Evolutionary conservation across 2,888 invertebrate species (phyloP), one percentile per base, ranked within the genome.

Genomic region (Orthosia cruda): DNA sequence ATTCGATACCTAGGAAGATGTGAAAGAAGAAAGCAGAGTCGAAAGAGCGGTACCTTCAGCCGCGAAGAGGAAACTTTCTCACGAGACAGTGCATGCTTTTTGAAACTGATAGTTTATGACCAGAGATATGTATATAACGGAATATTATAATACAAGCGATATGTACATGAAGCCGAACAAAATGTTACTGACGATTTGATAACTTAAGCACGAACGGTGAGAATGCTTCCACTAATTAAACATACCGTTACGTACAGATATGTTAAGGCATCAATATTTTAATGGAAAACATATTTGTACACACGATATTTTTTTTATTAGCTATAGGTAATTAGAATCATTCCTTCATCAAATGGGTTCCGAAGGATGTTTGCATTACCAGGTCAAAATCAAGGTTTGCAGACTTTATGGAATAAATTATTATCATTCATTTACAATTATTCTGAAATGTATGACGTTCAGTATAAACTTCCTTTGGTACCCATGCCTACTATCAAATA

Each of bases 41-140:
- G 97, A 97, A 97, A 98, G 98, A 98, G 98, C 98, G 97, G 97
- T 97, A 97, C 97, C 97, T 97, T 98, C 98, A 98, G 98, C 98
- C 98, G 98, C 98, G 98, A 98, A 98, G 98, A 96, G 98, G 98
- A 98, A 97, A 97, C 97, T 97, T 97, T 97, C 98, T 98, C 98
- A 98, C 97, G 97, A 97, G 97, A 97, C 96, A 97, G 97, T 97
- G 97, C 97, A 97, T 97, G 97, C 97, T 97, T 97, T 96, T 96
- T 94, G 95, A 96, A 96, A 96, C 93, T 95, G 95, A 96, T 93
- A 96, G 96, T 96, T 96, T 95, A 96, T 96, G 96, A 95, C 93
- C 95, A 96, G 93, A 95, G 92, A 94, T 95, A 94, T 93, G 93
- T 94, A 95, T 94, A 96, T 93, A 95, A 95, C 96, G 92, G 94